A percentile compares a stretch with the other conserved stretches of the same genome.
These are phyloP conservation scores for Hepsetus odoe DNA, from an alignment of 2,113 vertebrate genomes.

Conservation along the genomic window DNA sequence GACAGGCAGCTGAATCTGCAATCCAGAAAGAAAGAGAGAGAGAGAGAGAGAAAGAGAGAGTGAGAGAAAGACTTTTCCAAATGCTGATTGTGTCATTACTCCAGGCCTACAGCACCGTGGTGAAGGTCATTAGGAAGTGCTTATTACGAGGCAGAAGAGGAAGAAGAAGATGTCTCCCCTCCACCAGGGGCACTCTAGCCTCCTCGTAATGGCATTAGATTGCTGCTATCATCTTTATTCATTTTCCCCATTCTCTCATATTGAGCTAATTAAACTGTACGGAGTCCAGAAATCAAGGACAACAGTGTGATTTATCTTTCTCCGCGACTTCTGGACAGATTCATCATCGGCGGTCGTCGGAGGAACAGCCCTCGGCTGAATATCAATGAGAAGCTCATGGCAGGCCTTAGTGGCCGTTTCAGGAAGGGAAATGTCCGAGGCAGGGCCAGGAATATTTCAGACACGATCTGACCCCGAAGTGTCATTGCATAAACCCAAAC, in stretches of 20 bases:
- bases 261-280: conserved; percentile 52
- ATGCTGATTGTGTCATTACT: conserved; percentile 8
- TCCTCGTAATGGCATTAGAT: conserved; percentile 18
- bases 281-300: conserved; percentile 56
- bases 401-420: background rate
- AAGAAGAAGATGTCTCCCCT: background rate
- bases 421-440: conserved; percentile 20
- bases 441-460: conserved; percentile 14
- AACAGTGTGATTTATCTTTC: conserved; percentile 47
- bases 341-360: conserved; percentile 32
- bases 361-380: conserved; percentile 27
- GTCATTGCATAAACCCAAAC: conserved; percentile 29
- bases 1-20: background rate
- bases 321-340: conserved; percentile 47
- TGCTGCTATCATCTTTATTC: conserved; percentile 51
- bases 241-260: conserved; percentile 27
- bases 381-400: conserved; percentile 53
- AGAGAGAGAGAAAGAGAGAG: too few species aligned
- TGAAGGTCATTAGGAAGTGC: conserved; percentile 32
- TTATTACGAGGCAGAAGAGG: conserved; percentile 26
- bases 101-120: background rate
- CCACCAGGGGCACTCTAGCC: conserved; percentile 18
- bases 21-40: background rate
- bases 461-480: conserved; percentile 32
- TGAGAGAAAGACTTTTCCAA: too few species aligned